Conservation (phyloP, 1,140 invertebrate genomes). For the Gryon sp. region DNA sequence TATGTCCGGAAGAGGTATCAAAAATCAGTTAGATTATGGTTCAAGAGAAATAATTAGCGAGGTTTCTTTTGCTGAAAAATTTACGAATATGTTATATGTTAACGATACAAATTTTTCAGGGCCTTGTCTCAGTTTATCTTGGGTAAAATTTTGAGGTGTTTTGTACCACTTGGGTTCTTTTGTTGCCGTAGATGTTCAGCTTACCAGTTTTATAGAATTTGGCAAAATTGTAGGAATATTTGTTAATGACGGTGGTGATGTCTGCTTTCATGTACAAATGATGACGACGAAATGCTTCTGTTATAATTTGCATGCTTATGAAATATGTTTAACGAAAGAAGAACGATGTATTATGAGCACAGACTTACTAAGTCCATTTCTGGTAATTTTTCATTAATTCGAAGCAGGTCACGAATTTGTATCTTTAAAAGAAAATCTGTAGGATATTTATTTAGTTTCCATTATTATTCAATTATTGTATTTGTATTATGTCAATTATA, state of each 20-base stretch:
- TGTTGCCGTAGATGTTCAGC: constrained; percentile 2
- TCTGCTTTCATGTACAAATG: background rate
- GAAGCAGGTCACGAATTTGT: too few species aligned
- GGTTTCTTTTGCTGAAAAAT: background rate
- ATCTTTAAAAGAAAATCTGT: too few species aligned
- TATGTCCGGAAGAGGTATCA: background rate
- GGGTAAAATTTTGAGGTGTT: background rate
- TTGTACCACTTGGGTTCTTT: constrained; percentile 5
- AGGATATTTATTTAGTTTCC: too few species aligned
- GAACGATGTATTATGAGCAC: background rate
- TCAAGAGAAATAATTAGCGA: background rate
- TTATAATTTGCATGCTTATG: background rate
- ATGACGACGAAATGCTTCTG: background rate
- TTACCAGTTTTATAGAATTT: background rate
- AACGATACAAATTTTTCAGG: too few species aligned
- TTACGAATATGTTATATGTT: too few species aligned
- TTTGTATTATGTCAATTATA: too few species aligned
- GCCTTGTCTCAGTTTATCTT: too few species aligned
- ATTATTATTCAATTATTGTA: too few species aligned
- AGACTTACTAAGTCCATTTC: background rate
- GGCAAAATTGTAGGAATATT: constrained; percentile 9
- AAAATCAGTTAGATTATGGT: background rate
- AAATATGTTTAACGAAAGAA: background rate
- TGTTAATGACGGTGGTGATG: background rate
- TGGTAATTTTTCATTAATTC: too few species aligned